Evolutionary conservation across 2,888 invertebrate species (phyloP).

Genomic region (Malthinus seriepunctatus): DNA sequence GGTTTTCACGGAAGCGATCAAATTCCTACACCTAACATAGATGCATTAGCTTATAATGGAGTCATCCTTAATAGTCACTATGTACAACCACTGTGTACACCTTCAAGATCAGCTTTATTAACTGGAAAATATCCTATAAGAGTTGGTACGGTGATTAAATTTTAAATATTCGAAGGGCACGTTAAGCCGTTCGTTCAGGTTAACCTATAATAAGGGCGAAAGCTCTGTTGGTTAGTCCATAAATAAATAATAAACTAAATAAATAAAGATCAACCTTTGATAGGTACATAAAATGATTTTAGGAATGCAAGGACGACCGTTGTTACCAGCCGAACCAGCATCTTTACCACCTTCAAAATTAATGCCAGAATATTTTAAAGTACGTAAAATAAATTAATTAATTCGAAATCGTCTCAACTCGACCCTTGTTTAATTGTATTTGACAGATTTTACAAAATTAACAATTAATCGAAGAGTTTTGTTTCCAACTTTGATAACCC

Average conservation of each 20-base stretch:
- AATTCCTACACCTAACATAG: constrained; percentile 89
- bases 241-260: background rate
- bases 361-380: constrained; percentile 67
- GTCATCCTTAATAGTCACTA: constrained; percentile 86
- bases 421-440: too few relatives aligned
- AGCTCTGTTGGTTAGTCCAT: too few relatives aligned
- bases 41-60: constrained; percentile 82
- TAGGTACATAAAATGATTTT: constrained; percentile 29
- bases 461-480: too few relatives aligned
- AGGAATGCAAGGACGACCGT: constrained; percentile 75
- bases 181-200: too few relatives aligned
- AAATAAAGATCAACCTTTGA: background rate
- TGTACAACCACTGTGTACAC: constrained; percentile 83
- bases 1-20: constrained; percentile 87
- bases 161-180: background rate
- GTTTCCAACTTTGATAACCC: too few relatives aligned
- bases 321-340: constrained; percentile 69
- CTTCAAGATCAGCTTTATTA: constrained; percentile 78
- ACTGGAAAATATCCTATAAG: constrained; percentile 89
- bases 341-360: constrained; percentile 72
- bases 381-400: constrained; percentile 30
- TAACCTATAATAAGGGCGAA: background rate
- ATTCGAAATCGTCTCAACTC: too few relatives aligned
- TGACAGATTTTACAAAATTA: too few relatives aligned
- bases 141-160: constrained; percentile 60